A percentile compares a stretch with the other conserved stretches of the same genome.
Evolutionary conservation across 1,140 invertebrate genomes (phyloP).

Genomic region (Oncopeltus fasciatus): DNA sequence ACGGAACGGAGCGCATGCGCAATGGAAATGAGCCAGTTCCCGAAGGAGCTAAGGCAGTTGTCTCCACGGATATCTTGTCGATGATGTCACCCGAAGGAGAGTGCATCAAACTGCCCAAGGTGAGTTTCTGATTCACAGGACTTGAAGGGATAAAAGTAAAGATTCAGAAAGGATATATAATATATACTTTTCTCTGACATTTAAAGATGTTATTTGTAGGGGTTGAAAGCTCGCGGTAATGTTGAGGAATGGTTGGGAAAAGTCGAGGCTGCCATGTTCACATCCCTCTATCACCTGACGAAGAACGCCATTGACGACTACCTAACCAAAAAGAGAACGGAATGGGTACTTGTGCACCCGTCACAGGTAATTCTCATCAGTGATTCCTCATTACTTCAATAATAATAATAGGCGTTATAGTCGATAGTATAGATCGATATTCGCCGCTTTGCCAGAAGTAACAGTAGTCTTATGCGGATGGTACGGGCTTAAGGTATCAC

Average conservation of each 20-base stretch:
- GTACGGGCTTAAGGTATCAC: no score
- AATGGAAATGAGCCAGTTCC: background rate
- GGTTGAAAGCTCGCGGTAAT: constrained; percentile 68
- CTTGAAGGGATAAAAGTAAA: no score
- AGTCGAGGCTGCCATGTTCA: constrained; percentile 74
- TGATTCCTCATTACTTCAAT: no score
- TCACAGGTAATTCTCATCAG: constrained; percentile 47
- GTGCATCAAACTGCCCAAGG: constrained; percentile 55
- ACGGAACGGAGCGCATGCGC: background rate
- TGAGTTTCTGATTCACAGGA: no score
- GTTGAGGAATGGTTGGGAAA: constrained; percentile 80
- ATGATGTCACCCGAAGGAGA: constrained; percentile 80
- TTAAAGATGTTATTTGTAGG: constrained; percentile 35
- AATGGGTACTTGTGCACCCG: constrained; percentile 45
- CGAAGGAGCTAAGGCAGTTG: constrained; percentile 12
- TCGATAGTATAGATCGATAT: no score
- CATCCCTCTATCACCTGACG: constrained; percentile 56
- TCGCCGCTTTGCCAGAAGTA: no score
- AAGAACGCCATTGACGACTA: constrained; percentile 50
- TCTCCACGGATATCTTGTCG: constrained; percentile 61
- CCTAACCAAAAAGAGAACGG: constrained; percentile 34
- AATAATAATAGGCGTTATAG: no score
- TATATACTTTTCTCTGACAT: no score
- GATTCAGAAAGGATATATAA: no score
- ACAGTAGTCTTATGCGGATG: no score